Base-by-base conservation (phyloP, 2,888 invertebrate genomes). In the Temnothorax ravouxi region DNA sequence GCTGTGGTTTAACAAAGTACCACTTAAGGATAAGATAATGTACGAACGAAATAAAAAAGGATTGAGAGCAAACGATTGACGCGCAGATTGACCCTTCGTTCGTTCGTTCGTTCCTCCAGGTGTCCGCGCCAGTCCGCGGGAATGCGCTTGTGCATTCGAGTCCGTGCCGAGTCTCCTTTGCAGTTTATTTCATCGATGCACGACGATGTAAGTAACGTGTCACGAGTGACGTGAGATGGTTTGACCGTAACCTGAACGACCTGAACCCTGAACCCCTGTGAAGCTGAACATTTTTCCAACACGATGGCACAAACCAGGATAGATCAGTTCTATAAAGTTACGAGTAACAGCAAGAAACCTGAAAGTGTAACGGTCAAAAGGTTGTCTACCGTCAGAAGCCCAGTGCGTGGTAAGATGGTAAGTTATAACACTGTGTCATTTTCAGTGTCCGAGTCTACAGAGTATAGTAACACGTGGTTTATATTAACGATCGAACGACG, bases 291-390 rank as follows among this genome's bases (percentile, higher is more conserved):
- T 25, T 11, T 29, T 3, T 29, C 0, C 59, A 44, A 15, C 18
- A 54, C 21, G 15, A 69, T 59, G 71, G 6, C 66, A 2, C 88
- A 88, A 71, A 80, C 21, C 2, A 64, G 21, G 2, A 79, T 88
- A 5, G 82, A 89, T 6, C 64, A 89, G 13, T 88, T 44, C 47
- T 88, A 61, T 52, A 72, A 74, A 74, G 44, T 38, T 47, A 47
- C 38, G 3, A 54, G 3, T 25, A 52, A 13, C 21, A 77, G 21
- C 18, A 64, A 13, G 13, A 11, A 11, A 3, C 6, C 54, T 6
- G 6, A 38, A 25, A 50, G 3, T 25, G 9, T 5, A 29, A n/a
- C 44, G 11, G 5, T n/a, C 25, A 66, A 85, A 15, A 66, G 64
- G 1, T 44, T 6, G 0, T 6, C 13, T 61, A 25, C 2, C 2